Conservation (phyloP, 2,113 vertebrate species). For the Deroptyus accipitrinus region DNA sequence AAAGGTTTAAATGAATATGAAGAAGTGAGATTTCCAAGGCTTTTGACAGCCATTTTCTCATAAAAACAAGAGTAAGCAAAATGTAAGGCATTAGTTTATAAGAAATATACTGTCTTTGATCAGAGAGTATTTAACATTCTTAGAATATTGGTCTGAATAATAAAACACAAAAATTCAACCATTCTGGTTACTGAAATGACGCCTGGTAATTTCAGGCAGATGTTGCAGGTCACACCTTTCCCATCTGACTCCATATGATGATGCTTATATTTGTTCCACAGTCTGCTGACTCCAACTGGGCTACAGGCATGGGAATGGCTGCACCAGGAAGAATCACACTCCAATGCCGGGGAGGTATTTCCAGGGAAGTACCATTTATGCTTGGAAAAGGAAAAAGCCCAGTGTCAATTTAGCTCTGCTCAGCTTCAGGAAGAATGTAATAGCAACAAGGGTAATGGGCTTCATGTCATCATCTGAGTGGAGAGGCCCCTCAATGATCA, state of each 20-base stretch:
- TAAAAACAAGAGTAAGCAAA: not conserved
- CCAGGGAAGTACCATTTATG: not conserved
- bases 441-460: not conserved
- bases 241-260: not conserved
- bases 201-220: not conserved
- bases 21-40: not conserved
- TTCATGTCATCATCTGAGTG: not conserved
- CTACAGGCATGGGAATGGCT: not conserved
- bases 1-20: not conserved
- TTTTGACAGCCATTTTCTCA: not conserved
- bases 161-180: not conserved
- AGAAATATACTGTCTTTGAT: not conserved
- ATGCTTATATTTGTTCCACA: not conserved
- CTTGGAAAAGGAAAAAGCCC: not conserved
- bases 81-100: not conserved
- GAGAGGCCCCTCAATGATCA: not conserved
- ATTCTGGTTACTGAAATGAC: not conserved
- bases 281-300: not conserved
- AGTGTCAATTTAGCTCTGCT: not conserved
- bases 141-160: not conserved
- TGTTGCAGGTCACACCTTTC: not conserved
- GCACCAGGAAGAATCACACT: not conserved
- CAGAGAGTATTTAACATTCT: not conserved
- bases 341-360: not conserved
- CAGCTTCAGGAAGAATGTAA: not conserved